Conservation (phyloP, 2,113 vertebrate genomes). For the Epinephelus cyanopodus region DNA sequence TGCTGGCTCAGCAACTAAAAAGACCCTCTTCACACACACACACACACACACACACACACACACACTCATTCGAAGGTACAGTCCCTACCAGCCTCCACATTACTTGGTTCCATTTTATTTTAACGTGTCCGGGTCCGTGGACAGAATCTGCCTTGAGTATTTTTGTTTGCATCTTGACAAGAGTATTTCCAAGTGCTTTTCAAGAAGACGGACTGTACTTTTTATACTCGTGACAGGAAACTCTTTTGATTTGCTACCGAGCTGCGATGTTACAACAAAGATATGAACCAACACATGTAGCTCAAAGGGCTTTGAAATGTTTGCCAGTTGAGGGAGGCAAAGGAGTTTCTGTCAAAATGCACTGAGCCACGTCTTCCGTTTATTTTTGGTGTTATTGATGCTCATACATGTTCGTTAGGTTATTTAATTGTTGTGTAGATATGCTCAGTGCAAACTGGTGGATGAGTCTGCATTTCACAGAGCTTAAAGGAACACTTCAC, state of each 20-base stretch:
- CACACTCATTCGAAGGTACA: slow-evolving; percentile 36
- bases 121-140: slow-evolving; percentile 10
- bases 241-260: slow-evolving; percentile 25
- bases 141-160: slow-evolving; percentile 50
- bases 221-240: slow-evolving; percentile 36
- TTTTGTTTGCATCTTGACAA: slow-evolving; percentile 27
- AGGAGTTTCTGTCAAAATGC: slow-evolving; percentile 61
- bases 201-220: slow-evolving; percentile 41
- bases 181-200: slow-evolving; percentile 61
- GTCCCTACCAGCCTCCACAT: slow-evolving; percentile 40
- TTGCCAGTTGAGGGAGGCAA: slow-evolving; percentile 18
- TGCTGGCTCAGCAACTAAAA: slow-evolving; percentile 36
- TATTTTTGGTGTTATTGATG: slow-evolving; percentile 17
- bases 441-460: slow-evolving; percentile 27
- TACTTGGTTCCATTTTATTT: slow-evolving; percentile 30
- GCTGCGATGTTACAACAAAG: slow-evolving; percentile 5
- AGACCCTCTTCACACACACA: neutral
- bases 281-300: slow-evolving; percentile 27
- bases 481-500: neutral
- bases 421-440: slow-evolving; percentile 66
- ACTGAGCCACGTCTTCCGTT: slow-evolving; percentile 76
- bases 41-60: slow-evolving; percentile 15
- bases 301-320: slow-evolving; percentile 65
- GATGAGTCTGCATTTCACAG: slow-evolving; percentile 51
- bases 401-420: slow-evolving; percentile 42